Evolutionary conservation across 2,888 invertebrate genomes (phyloP), one percentile per base, ranked within the genome.

Genomic region (Camptogramma bilineatum): DNA sequence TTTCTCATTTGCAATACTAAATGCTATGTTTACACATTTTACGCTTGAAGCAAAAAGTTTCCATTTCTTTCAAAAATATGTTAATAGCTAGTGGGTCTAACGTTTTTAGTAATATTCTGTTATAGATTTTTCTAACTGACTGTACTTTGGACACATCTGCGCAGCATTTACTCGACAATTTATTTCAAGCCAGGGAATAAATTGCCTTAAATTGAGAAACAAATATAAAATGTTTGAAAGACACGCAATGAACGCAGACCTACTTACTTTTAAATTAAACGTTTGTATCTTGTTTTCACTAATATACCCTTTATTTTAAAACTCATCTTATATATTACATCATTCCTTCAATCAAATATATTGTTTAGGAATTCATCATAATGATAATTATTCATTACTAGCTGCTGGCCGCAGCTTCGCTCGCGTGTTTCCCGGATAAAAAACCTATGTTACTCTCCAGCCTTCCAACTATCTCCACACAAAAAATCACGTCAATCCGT

Each of bases 151-250:
- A 66, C 52, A 52, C 58, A 62, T 62, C 50, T 61, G 58, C 53
- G 53, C 51, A 44, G 34, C 39, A 54, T 59, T 60, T 66, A 57
- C 48, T 47, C 28, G 47, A 54, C 51, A 62, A 56, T 66, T 64
- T 62, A 52, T 28, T 58, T 59, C 48, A 50, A 55, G 59, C 47
- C 48, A 53, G 42, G 17, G 52, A 28, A 56, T 50, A 52, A 52
- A 56, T 64, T 60, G 46, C 48, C 24, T 5, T 7, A 42, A 52
- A 39, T 39, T 13, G 24, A 47, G 47, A 17, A 53, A 48, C n/a
- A 28, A 17, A 24, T 46, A 42, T 39, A 17, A 52, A 64, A 64
- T 59, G 39, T 47, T 64, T 24, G 21, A 34, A 57, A 53, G 31
- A 44, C 42, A 54, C 54, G 63, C 58, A 54, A 62, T 48, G 34